Base-by-base conservation (phyloP, 1,140 invertebrate species). In the Drosophila lini region DNA sequence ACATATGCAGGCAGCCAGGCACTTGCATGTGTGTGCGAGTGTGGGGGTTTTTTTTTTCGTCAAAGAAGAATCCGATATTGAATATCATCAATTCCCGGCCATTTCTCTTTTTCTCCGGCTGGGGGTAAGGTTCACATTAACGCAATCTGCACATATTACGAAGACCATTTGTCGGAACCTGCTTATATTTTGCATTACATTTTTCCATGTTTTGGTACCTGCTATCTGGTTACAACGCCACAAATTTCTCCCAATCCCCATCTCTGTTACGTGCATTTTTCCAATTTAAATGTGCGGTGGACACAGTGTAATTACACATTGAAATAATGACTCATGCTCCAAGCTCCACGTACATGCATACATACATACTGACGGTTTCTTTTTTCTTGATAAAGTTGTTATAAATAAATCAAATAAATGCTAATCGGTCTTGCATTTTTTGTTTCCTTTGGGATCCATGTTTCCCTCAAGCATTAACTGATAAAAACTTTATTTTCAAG, bases 21-120 rank as follows among this genome's bases (percentile, higher is more conserved):
- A 31, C 7, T 44, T 60, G 31, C 31, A 31, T 16, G 62, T 36
- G 32, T 65, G 62, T 34, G 32, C 15, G 11, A 15, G 42, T 45
- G 58, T 41, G 47, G 67, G 60, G 67, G 5, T 44, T 69, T 55
- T 36, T 36, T 36, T 65, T 42, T 53, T 15, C 67, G 47, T 41
- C 47, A 67, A 67, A 55, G 52, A 55, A 55, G 52, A 55, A 31
- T 67, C 47, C 65, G 48, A 36, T 67, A 67, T 67, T 67, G 40
- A 67, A 67, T 67, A 69, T 69, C 61, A 69, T 69, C 65, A 69
- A 65, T 65, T 52, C 65, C 38, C 38, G 61, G 36, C 65, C 45
- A 67, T 67, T 65, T 68, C 45, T 19, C 45, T 50, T 40, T 15
- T 32, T 28, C 36, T 52, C 31, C 62, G n/a, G 32, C 25, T 65